phyloP scores from a whole-genome alignment of 1,140 invertebrate genomes.

The Oncopodura yosiiana region DNA sequence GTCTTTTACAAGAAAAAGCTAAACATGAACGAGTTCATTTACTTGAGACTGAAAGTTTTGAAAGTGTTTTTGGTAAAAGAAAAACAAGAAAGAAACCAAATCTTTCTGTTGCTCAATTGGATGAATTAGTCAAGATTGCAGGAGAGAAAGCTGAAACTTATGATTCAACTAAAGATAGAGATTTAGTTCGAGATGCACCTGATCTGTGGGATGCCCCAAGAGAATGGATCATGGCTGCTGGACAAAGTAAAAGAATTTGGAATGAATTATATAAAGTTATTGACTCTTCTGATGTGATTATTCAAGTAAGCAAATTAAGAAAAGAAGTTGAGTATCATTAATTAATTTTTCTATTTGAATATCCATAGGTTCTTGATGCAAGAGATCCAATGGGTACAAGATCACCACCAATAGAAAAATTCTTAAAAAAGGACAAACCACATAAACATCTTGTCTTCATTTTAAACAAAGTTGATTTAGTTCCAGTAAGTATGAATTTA shows the following conservation, averaged over 20 bases:
- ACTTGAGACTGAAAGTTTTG: slow-evolving; percentile 88
- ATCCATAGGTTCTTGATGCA: slow-evolving; percentile 65
- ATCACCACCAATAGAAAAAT: slow-evolving; percentile 85
- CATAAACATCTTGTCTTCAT: slow-evolving; percentile 93
- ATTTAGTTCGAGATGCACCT: slow-evolving; percentile 61
- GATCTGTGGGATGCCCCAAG: slow-evolving; percentile 55
- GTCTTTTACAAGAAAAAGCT: slow-evolving; percentile 84
- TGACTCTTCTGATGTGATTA: slow-evolving; percentile 93
- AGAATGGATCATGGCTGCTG: slow-evolving; percentile 67
- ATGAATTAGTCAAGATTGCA: slow-evolving; percentile 58
- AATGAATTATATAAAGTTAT: slow-evolving; percentile 99
- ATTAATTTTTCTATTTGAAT: background rate
- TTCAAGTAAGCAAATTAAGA: slow-evolving; percentile 53
- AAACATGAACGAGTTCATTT: slow-evolving; percentile 87
- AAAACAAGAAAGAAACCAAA: slow-evolving; percentile 84
- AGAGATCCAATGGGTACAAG: slow-evolving; percentile 91
- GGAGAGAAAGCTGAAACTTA: slow-evolving; percentile 65
- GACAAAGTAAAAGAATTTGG: slow-evolving; percentile 96
- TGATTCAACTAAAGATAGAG: slow-evolving; percentile 64
- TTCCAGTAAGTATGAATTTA: too few relatives aligned
- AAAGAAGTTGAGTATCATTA: background rate
- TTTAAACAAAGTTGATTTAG: slow-evolving; percentile 77
- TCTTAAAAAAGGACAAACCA: slow-evolving; percentile 75
- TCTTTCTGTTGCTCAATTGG: slow-evolving; percentile 57
- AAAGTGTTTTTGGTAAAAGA: slow-evolving; percentile 90